Base-by-base conservation (phyloP, 1,140 invertebrate species). In the Calosoma granatense region DNA sequence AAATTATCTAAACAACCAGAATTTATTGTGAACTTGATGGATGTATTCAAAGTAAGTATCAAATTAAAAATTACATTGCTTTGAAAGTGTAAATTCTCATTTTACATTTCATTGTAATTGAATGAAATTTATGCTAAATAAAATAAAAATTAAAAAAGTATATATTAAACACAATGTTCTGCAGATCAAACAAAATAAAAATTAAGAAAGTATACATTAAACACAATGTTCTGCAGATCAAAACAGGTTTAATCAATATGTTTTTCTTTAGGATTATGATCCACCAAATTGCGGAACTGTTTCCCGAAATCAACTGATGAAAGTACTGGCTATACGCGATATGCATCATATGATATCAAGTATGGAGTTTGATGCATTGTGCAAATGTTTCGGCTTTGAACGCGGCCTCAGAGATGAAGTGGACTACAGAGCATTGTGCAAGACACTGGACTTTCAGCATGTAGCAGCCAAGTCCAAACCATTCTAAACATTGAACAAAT, bases 341-440 rank as follows among this genome's bases (percentile, higher is more conserved):
- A 76, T 86, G 75, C 69, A 81, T 53, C 65, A 74, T 56, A 66
- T 80, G 59, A 66, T 86, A 2, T 82, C 77, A 41, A 74, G 70
- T 11, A 76, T 75, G 9, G 83, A 86, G 68, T 70, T 84, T 1
- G 79, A 85, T 53, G 70, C 78, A 2, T 62, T 86, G 52, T 79
- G 79, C 69, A 85, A 85, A 70, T 84, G 83, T 64, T 86, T 86
- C 65, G 76, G 78, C 15, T 75, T 79, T 20, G 73, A 78, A 61
- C 73, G 78, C 53, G 79, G 76, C 21, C 72, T 74, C 57, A 69
- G 72, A n/a, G 69, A 79, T 39, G 80, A 81, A 72, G 75, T 83
- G n/a, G 75, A 83, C 67, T 84, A 83, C 67, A 71, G 79, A 55
- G 73, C 71, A 4, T 78, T 84, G 60, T 72, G 78, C 58, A 76